phyloP scores from a whole-genome alignment of 2,888 invertebrate species.

The Mongoloraphidia duomilia region DNA sequence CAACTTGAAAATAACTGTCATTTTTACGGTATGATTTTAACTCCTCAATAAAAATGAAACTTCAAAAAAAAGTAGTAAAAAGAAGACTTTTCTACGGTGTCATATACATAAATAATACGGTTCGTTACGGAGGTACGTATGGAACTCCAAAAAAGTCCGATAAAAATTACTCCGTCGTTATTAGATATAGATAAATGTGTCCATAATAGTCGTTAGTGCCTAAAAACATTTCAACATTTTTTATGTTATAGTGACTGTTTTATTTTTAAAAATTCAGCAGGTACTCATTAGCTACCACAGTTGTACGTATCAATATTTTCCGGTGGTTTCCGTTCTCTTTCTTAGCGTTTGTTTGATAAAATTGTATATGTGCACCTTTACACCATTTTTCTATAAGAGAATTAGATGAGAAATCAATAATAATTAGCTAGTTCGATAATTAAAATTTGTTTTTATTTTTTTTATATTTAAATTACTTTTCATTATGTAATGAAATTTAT shows the following conservation, averaged over 20 bases:
- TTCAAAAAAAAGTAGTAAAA: too few relatives aligned
- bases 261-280: slow-evolving; percentile 23
- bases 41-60: too few relatives aligned
- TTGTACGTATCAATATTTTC: slow-evolving; percentile 29
- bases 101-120: too few relatives aligned
- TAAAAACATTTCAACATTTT: neutral
- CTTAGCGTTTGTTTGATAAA: too few relatives aligned
- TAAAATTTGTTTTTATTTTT: slow-evolving; percentile 1
- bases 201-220: too few relatives aligned
- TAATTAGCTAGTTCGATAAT: neutral
- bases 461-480: slow-evolving; percentile 4
- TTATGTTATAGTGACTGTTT: neutral
- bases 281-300: slow-evolving; percentile 37
- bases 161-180: too few relatives aligned
- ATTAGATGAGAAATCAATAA: neutral
- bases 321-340: slow-evolving; percentile 12
- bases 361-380: neutral
- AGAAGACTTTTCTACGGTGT: too few relatives aligned
- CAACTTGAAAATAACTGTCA: too few relatives aligned
- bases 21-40: too few relatives aligned
- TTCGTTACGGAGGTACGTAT: too few relatives aligned
- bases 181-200: too few relatives aligned
- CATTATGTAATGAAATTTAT: neutral
- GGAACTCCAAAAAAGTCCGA: too few relatives aligned
- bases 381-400: neutral